These are phyloP conservation scores for Rhopilema esculentum DNA, from an alignment of 30 jellyfish, hydroid and myxozoan species.

Conservation along the genomic window DNA sequence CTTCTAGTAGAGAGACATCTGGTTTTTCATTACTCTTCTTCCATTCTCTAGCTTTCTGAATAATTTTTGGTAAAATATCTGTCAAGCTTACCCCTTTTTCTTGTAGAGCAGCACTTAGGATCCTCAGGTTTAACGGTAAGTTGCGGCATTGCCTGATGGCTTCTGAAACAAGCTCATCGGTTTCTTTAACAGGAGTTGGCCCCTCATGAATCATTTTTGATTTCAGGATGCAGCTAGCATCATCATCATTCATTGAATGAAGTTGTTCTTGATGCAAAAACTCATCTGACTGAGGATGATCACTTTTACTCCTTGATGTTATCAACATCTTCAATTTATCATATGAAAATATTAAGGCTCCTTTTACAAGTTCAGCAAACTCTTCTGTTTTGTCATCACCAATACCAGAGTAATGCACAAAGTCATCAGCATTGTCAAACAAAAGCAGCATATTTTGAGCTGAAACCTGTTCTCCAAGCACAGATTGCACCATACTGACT, in stretches of 20 bases:
- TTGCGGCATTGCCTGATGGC: conserved; percentile 36
- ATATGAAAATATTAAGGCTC: neutral
- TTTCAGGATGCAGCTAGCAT: conserved; percentile 36
- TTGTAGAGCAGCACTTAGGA: conserved; percentile 41
- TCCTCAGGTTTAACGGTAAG: conserved; percentile 31
- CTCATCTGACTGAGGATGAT: conserved; percentile 1
- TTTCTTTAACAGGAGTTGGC: neutral
- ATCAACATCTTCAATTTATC: conserved; percentile 25
- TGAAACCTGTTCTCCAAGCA: neutral
- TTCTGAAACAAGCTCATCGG: neutral
- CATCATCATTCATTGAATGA: conserved; percentile 1
- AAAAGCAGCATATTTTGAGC: neutral
- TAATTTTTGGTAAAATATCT: conserved; percentile 9
- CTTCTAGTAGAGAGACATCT: conserved; percentile 21
- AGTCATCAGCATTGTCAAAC: conserved; percentile 69
- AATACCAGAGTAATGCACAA: conserved; percentile 30
- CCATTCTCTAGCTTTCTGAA: conserved; percentile 41
- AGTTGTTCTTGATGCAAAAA: conserved; percentile 52
- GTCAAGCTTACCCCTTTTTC: conserved; percentile 30
- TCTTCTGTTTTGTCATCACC: conserved; percentile 32
- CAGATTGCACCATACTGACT: neutral
- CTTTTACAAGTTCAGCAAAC: conserved; percentile 31
- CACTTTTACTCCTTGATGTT: conserved; percentile 44
- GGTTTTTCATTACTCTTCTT: conserved; percentile 2
- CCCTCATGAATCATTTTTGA: conserved; percentile 13